phyloP scores from a whole-genome alignment of 1,140 invertebrate species.

The Drosophila ironensis region DNA sequence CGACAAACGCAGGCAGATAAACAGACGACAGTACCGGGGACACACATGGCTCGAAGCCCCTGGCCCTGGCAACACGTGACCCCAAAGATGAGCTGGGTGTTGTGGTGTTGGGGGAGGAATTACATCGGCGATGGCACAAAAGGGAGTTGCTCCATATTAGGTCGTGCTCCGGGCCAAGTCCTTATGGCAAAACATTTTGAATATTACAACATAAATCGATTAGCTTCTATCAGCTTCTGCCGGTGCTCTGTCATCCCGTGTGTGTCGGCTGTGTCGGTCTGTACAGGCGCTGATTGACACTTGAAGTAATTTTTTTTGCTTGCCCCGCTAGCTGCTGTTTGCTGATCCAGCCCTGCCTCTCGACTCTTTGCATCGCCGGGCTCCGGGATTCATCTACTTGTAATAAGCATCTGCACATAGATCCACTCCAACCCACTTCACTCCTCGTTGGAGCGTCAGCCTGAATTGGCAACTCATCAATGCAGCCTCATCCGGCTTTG shows the following conservation, averaged over 20 bases:
- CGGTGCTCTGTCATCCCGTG: background rate
- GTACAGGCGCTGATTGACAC: constrained; percentile 73
- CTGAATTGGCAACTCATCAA: constrained; percentile 39
- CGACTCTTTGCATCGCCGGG: constrained; percentile 33
- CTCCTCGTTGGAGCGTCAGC: background rate
- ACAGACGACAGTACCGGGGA: constrained; percentile 51
- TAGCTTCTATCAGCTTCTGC: constrained; percentile 68
- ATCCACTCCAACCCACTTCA: too few species aligned
- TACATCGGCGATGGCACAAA: constrained; percentile 60
- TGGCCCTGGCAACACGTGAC: constrained; percentile 25
- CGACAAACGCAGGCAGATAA: constrained; percentile 80
- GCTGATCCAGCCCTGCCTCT: constrained; percentile 49
- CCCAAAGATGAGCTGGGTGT: background rate
- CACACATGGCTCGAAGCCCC: constrained; percentile 50
- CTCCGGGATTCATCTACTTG: constrained; percentile 24
- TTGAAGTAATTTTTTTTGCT: constrained; percentile 73
- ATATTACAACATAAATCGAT: constrained; percentile 81
- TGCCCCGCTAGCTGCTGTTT: constrained; percentile 59
- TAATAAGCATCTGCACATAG: constrained; percentile 48
- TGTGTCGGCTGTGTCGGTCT: constrained; percentile 42
- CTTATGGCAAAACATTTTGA: constrained; percentile 78
- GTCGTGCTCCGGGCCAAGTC: constrained; percentile 54
- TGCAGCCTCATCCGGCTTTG: constrained; percentile 17
- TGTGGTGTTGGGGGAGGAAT: constrained; percentile 45
- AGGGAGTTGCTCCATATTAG: constrained; percentile 71